phyloP scores from a whole-genome alignment of 2,888 invertebrate genomes.

The Dysmachus trigonus region DNA sequence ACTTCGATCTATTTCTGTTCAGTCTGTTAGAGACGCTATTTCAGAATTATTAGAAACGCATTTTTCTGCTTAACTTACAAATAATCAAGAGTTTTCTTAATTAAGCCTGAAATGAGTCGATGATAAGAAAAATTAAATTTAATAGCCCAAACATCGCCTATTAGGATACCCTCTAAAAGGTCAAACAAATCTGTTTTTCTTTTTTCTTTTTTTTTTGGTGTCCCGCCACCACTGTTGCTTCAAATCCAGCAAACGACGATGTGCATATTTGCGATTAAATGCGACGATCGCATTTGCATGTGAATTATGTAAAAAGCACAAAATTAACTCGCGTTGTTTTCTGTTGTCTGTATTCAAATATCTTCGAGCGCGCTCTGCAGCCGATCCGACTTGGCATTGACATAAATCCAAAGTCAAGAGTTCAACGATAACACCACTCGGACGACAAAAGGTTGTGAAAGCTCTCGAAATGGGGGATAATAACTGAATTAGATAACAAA shows the following conservation, averaged over 20 bases:
- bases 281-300: not conserved
- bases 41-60: not conserved
- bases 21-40: not conserved
- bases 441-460: not conserved
- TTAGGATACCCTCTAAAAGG: not conserved
- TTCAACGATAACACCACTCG: not conserved
- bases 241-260: not conserved
- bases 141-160: not conserved
- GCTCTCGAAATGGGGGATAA: not conserved
- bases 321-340: not conserved
- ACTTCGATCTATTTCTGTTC: not conserved
- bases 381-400: conserved; percentile 7
- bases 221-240: not conserved
- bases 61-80: not conserved
- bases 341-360: not conserved
- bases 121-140: not conserved
- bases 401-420: conserved; percentile 9
- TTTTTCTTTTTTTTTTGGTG: not conserved
- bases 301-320: not conserved
- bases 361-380: not conserved
- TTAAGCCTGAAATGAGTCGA: not conserved
- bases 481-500: not conserved
- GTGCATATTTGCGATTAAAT: not conserved
- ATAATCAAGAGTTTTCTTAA: not conserved
- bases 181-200: not conserved